A percentile compares a stretch with the other conserved stretches of the same genome.
Conservation (phyloP, 1,140 invertebrate genomes). For the Calephelis virginiensis region DNA sequence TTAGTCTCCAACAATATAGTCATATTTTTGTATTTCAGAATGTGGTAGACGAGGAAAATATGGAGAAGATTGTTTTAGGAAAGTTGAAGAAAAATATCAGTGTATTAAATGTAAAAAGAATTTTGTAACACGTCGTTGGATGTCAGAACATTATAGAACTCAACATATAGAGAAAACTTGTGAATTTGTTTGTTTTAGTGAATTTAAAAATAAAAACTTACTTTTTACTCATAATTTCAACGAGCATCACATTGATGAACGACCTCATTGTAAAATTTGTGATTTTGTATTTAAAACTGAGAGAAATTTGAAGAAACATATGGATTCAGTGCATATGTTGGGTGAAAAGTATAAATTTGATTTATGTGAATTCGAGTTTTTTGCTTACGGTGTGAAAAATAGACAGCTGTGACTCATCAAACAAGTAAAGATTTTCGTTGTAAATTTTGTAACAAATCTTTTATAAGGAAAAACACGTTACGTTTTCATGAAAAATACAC, state of each 20-base stretch:
- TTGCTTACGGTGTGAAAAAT: not conserved
- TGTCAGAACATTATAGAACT: not conserved
- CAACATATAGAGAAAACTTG: not conserved
- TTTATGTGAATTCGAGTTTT: not conserved
- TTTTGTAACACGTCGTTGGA: too few relatives aligned
- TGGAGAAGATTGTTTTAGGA: constrained; percentile 1
- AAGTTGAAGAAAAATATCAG: not conserved
- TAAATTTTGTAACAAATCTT: too few relatives aligned
- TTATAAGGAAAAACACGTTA: too few relatives aligned
- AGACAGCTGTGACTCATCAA: too few relatives aligned
- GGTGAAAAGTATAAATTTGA: not conserved
- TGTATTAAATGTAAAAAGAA: not conserved
- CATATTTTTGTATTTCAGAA: too few relatives aligned
- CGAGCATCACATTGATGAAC: not conserved
- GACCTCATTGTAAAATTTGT: not conserved
- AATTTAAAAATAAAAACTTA: not conserved
- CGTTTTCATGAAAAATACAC: too few relatives aligned
- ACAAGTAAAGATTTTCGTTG: too few relatives aligned
- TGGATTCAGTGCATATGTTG: not conserved
- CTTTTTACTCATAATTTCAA: not conserved
- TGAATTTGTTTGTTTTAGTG: not conserved
- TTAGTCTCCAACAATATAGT: too few relatives aligned
- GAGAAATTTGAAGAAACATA: not conserved
- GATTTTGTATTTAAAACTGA: not conserved
- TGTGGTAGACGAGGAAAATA: not conserved